phyloP scores from a whole-genome alignment of 2,113 vertebrate species.

The Megaleporinus macrocephalus region DNA sequence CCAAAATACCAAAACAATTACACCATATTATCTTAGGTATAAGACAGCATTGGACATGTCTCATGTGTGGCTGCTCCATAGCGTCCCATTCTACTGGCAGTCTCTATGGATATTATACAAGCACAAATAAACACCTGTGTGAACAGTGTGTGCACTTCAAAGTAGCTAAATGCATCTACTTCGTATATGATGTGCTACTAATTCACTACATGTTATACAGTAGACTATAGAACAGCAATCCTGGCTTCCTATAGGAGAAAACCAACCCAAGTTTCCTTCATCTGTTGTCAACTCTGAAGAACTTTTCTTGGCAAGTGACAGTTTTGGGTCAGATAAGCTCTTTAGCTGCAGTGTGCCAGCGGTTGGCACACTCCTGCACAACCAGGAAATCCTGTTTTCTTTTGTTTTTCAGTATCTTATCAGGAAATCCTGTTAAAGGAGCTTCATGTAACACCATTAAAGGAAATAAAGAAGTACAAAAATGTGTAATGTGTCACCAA shows the following conservation, averaged over 20 bases:
- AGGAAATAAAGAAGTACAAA: neutral
- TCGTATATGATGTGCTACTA: neutral
- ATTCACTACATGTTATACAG: neutral
- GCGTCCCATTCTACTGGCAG: too few relatives aligned
- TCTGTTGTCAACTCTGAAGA: neutral
- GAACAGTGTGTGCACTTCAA: too few relatives aligned
- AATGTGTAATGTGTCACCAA: neutral
- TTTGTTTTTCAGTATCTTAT: neutral
- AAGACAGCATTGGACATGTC: too few relatives aligned
- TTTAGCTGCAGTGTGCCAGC: neutral
- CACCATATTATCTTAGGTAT: too few relatives aligned
- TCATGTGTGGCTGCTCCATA: too few relatives aligned
- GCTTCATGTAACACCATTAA: neutral
- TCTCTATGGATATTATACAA: too few relatives aligned
- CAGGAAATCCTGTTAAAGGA: neutral
- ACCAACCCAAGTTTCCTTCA: neutral
- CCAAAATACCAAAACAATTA: too few relatives aligned
- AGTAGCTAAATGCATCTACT: neutral
- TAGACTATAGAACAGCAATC: neutral
- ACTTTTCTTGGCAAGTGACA: neutral
- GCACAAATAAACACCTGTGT: too few relatives aligned
- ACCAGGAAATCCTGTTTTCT: slow-evolving; percentile 7
- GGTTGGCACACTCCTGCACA: neutral
- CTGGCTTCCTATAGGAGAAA: neutral
- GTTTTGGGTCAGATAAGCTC: neutral